Percentiles rank a stretch among this genome's conserved stretches.
Conservation (phyloP, 2,888 invertebrate species). For the Patella caerulea region DNA sequence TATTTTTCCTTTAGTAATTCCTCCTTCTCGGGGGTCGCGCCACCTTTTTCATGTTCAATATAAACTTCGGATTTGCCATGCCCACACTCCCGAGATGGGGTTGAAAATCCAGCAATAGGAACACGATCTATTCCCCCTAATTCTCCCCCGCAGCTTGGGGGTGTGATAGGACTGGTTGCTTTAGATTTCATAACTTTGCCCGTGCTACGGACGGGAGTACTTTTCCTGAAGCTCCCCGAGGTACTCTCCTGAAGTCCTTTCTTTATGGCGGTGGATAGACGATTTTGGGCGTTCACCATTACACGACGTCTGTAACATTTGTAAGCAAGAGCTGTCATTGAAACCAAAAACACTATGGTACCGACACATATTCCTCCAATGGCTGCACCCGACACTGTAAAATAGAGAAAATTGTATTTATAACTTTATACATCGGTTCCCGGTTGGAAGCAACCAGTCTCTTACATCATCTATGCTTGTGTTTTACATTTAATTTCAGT, state of each 20-base stretch:
- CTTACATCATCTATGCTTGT: not conserved
- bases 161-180: conserved; percentile 67
- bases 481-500: too few species aligned
- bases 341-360: conserved; percentile 76
- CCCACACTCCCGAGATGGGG: conserved; percentile 65
- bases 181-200: conserved; percentile 64
- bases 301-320: conserved; percentile 79
- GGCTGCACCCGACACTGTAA: conserved; percentile 69
- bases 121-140: conserved; percentile 55
- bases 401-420: conserved; percentile 14
- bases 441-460: not conserved
- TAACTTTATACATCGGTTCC: too few species aligned
- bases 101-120: conserved; percentile 73
- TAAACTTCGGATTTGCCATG: conserved; percentile 61
- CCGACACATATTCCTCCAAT: conserved; percentile 79
- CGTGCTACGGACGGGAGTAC: conserved; percentile 81
- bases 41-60: conserved; percentile 74
- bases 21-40: conserved; percentile 68
- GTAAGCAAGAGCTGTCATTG: conserved; percentile 78
- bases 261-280: conserved; percentile 68
- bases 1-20: conserved; percentile 69
- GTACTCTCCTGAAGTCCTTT: conserved; percentile 67
- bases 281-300: conserved; percentile 68
- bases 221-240: conserved; percentile 79
- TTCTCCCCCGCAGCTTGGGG: conserved; percentile 52